A percentile compares a stretch with the other conserved stretches of the same genome.
Evolutionary conservation across 2,113 vertebrate species (phyloP).

Genomic region (Muscicapa adusta): DNA sequence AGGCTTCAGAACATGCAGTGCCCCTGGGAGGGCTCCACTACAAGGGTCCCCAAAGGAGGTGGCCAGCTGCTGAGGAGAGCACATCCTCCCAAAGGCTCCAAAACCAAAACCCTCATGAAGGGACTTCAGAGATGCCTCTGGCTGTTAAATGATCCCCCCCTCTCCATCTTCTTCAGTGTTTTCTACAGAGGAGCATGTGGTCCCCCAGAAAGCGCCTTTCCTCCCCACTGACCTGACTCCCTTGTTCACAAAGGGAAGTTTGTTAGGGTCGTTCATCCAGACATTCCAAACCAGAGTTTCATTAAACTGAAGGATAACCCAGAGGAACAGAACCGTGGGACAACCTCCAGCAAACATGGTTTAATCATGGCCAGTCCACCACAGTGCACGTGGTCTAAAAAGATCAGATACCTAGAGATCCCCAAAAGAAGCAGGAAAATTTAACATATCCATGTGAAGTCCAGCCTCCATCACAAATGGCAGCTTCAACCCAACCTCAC

Average conservation of each 20-base stretch:
- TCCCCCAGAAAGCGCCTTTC: neutral
- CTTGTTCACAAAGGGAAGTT: fast-evolving
- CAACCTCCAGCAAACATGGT: neutral
- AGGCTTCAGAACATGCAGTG: slow-evolving; percentile 49
- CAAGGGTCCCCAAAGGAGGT: neutral
- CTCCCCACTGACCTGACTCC: neutral
- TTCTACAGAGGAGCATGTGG: neutral
- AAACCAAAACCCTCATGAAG: slow-evolving; percentile 63
- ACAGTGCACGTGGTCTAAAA: fast-evolving
- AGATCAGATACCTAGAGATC: neutral
- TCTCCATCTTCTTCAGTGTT: neutral
- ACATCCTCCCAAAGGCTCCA: slow-evolving; percentile 34
- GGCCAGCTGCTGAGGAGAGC: neutral
- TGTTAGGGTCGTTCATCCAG: neutral
- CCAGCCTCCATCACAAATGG: neutral
- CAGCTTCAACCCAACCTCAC: neutral
- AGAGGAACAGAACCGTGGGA: neutral
- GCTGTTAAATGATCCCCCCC: neutral
- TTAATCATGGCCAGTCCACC: neutral
- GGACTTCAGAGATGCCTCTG: neutral
- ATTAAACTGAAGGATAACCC: neutral
- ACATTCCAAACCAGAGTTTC: neutral
- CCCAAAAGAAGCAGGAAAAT: neutral
- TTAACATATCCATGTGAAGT: neutral
- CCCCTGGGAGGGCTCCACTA: slow-evolving; percentile 24